These are phyloP conservation scores for Nerophis ophidion DNA, from an alignment of 2,113 vertebrate genomes.

Conservation along the genomic window DNA sequence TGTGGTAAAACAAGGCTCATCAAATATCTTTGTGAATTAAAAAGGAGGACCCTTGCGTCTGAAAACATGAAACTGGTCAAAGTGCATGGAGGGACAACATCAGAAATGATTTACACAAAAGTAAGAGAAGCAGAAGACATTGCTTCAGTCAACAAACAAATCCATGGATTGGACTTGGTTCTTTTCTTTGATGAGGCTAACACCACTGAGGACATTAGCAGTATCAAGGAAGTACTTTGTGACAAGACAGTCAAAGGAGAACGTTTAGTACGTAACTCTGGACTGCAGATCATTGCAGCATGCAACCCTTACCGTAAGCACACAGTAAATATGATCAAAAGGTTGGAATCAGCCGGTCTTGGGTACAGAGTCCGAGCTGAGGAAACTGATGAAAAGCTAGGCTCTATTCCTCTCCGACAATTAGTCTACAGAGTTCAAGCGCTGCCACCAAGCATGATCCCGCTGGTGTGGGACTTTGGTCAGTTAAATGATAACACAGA, in stretches of 20 bases:
- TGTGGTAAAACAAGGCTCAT: slow-evolving; percentile 94
- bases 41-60: slow-evolving; percentile 51
- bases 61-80: slow-evolving; percentile 91
- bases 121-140: slow-evolving; percentile 77
- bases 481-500: slow-evolving; percentile 81
- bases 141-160: slow-evolving; percentile 69
- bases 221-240: slow-evolving; percentile 92
- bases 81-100: slow-evolving; percentile 90
- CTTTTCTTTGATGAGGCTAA: slow-evolving; percentile 97
- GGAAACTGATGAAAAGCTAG: slow-evolving; percentile 83
- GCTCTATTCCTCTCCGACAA: slow-evolving; percentile 87
- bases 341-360: slow-evolving; percentile 85
- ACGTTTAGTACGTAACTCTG: slow-evolving; percentile 59
- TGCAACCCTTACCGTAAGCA: slow-evolving; percentile 96
- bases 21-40: slow-evolving; percentile 83
- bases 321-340: slow-evolving; percentile 80
- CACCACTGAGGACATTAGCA: slow-evolving; percentile 87
- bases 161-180: slow-evolving; percentile 78
- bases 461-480: slow-evolving; percentile 95
- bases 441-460: slow-evolving; percentile 89
- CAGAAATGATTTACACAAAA: slow-evolving; percentile 77
- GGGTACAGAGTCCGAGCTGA: slow-evolving; percentile 86
- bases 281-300: slow-evolving; percentile 85
- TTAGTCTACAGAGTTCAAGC: slow-evolving; percentile 94
- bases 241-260: slow-evolving; percentile 80